These are phyloP conservation scores for Todus mexicanus DNA, from an alignment of 2,797 vertebrate genomes.

Conservation along the genomic window DNA sequence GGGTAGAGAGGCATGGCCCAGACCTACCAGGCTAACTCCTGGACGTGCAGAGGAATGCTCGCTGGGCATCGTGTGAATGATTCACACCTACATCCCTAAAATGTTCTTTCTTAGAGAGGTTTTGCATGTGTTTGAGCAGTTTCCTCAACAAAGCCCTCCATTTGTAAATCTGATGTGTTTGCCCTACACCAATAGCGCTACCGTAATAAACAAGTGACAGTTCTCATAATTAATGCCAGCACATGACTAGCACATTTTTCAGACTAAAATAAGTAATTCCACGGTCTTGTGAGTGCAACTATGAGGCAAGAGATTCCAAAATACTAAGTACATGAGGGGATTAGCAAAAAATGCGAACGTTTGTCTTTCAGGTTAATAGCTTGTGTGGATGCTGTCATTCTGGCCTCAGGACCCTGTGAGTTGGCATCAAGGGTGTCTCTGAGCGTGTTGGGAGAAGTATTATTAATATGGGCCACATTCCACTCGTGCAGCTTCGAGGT, in stretches of 20 bases:
- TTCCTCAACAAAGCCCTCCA: neutral
- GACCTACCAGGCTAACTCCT: neutral
- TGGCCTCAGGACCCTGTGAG: neutral
- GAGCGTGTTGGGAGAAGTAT: slow-evolving; percentile 11
- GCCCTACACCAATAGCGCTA: neutral
- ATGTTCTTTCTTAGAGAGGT: neutral
- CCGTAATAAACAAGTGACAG: neutral
- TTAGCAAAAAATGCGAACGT: slow-evolving; percentile 16
- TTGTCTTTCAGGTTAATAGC: slow-evolving; percentile 33
- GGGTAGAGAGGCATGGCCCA: neutral
- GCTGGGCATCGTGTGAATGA: neutral
- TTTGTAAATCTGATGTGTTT: neutral
- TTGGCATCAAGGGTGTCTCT: slow-evolving; percentile 23
- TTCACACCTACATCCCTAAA: neutral
- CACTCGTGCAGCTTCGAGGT: neutral
- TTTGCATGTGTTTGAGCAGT: neutral
- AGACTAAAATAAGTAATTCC: neutral
- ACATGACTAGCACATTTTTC: neutral
- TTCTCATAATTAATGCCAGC: neutral
- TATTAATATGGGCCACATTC: slow-evolving; percentile 23
- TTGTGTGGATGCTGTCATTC: slow-evolving; percentile 15
- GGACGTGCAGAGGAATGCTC: neutral
- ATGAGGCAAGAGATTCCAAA: neutral
- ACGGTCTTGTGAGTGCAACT: neutral
- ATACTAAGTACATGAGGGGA: neutral